A percentile compares a stretch with the other conserved stretches of the same genome.
phyloP scores from a whole-genome alignment of 2,888 invertebrate species.

The Gymnocheta viridis region DNA sequence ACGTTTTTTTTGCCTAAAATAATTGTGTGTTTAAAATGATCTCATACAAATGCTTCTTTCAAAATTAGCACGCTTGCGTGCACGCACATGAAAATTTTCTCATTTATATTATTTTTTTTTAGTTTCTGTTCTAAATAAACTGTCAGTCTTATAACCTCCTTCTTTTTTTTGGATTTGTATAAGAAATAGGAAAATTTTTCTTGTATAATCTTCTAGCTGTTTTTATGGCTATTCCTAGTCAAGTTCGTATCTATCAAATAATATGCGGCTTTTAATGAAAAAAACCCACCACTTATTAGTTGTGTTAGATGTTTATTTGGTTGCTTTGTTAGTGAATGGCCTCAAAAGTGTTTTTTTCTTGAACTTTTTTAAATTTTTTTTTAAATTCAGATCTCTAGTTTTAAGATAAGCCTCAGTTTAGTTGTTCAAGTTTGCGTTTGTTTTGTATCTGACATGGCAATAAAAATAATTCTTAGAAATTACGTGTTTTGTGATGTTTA shows the following conservation, averaged over 20 bases:
- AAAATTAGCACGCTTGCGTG: slow-evolving; percentile 62
- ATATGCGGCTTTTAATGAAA: slow-evolving; percentile 48
- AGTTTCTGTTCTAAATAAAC: slow-evolving; percentile 32
- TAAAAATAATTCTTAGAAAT: slow-evolving; percentile 77
- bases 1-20: background rate
- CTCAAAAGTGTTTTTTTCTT: slow-evolving; percentile 48
- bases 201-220: slow-evolving; percentile 26
- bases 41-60: slow-evolving; percentile 29
- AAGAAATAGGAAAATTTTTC: slow-evolving; percentile 8
- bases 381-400: slow-evolving; percentile 60
- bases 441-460: slow-evolving; percentile 69
- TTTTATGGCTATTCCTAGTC: slow-evolving; percentile 43
- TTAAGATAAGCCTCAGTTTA: slow-evolving; percentile 74
- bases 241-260: slow-evolving; percentile 36
- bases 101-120: background rate
- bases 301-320: background rate
- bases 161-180: slow-evolving; percentile 16
- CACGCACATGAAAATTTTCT: slow-evolving; percentile 54
- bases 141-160: slow-evolving; percentile 61
- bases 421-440: slow-evolving; percentile 72
- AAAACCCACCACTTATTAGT: slow-evolving; percentile 31
- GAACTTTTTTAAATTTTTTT: slow-evolving; percentile 33
- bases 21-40: slow-evolving; percentile 29
- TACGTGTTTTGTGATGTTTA: slow-evolving; percentile 76
- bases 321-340: slow-evolving; percentile 47